A percentile compares a stretch with the other conserved stretches of the same genome.
phyloP scores from a whole-genome alignment of 1,140 invertebrate species.

The Colletes gigas region DNA sequence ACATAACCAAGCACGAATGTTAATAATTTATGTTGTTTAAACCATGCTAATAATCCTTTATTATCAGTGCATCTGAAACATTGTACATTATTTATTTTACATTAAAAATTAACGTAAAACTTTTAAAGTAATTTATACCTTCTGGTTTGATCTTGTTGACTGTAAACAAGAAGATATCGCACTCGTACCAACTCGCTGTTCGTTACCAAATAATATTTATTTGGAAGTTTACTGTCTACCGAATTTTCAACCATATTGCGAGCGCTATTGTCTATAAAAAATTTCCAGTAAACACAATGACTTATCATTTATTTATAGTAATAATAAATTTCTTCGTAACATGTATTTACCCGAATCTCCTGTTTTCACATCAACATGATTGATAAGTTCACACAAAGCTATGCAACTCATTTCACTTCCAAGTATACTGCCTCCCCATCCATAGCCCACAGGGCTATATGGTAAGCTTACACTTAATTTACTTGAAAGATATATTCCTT shows the following conservation, averaged over 20 bases:
- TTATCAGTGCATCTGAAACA: slow-evolving; percentile 69
- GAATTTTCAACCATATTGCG: slow-evolving; percentile 77
- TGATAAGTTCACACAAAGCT: slow-evolving; percentile 89
- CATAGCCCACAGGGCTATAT: slow-evolving; percentile 86
- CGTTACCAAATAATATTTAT: slow-evolving; percentile 88
- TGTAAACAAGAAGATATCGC: slow-evolving; percentile 90
- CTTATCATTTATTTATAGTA: neutral
- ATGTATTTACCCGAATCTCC: slow-evolving; percentile 71
- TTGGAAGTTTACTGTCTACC: slow-evolving; percentile 83
- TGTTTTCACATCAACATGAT: slow-evolving; percentile 83
- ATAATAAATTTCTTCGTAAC: too few species aligned
- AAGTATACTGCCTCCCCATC: slow-evolving; percentile 88
- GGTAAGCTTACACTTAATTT: slow-evolving; percentile 87
- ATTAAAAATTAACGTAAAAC: neutral
- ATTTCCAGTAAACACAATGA: slow-evolving; percentile 19
- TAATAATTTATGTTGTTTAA: slow-evolving; percentile 79
- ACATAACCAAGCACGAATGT: slow-evolving; percentile 79
- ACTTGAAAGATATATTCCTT: slow-evolving; percentile 88
- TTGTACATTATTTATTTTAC: neutral
- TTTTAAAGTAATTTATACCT: slow-evolving; percentile 64
- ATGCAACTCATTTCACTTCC: slow-evolving; percentile 88
- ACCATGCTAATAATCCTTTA: slow-evolving; percentile 74
- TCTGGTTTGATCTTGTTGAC: slow-evolving; percentile 76
- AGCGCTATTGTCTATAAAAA: slow-evolving; percentile 67
- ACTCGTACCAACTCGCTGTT: slow-evolving; percentile 89